Evolutionary conservation across 1,140 invertebrate species (phyloP), one percentile per base, ranked within the genome.

Genomic region (Chironomus striatipennis): DNA sequence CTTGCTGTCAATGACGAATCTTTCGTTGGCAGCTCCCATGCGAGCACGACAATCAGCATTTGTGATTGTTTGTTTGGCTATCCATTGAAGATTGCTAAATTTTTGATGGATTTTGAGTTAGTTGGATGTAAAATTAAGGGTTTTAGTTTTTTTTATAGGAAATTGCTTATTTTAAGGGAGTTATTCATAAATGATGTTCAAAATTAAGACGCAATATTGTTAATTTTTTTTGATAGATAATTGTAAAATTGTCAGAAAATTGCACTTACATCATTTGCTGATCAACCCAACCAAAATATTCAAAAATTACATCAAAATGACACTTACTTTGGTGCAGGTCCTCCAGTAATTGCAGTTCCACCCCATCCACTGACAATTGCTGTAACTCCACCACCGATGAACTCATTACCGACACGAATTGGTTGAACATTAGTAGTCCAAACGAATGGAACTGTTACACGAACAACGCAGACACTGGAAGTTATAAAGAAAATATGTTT

Each of bases 1-100:
- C 74, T 82, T 78, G 42, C 76, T 77, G 20, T 75, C 73, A 20
- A 73, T 65, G 24, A 77, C 73, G 18, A 47, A 74, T 6, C 15
- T 12, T 47, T 42, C 73, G 10, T 57, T 24, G 20, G 42, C 75
- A 15, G 67, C n/a, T 12, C 42, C 70, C 4, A 64, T 67, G 20
- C 57, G 43, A 1, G 42, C 24, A 8, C 57, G 74, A 43, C 76
- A 77, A 20, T 75, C 75, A 7, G 65, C 42, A 43, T 42, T 76
- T 20, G 12, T 43, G 1, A 77, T 74, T 18, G 57, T 74, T 24
- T 34, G 47, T 12, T 75, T 24, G 34, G 73, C 43, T 12, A 77
- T 73, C 1, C 24, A 74, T 73, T 76, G 76, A n/a, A 77, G 42
- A 10, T 72, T 47, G 43, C 76, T 73, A 0, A 76, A 70, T 10